These are phyloP conservation scores for Acanthosepion pharaonis DNA, from an alignment of 2,888 invertebrate genomes.

Conservation along the genomic window DNA sequence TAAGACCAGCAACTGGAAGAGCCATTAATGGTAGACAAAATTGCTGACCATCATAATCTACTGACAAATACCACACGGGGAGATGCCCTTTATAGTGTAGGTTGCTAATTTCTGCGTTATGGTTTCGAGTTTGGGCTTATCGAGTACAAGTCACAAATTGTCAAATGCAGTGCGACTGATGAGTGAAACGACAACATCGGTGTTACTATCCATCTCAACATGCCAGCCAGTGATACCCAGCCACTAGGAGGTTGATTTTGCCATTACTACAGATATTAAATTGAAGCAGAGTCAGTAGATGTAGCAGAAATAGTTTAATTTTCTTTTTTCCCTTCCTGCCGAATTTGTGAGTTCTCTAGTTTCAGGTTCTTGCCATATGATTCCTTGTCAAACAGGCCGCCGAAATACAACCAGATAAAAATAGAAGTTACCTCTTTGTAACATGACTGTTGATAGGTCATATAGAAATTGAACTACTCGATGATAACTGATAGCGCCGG, in stretches of 20 bases:
- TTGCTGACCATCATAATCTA: neutral
- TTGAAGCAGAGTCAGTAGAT: neutral
- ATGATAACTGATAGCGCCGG: too few relatives aligned
- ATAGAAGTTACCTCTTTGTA: neutral
- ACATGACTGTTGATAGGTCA: too few relatives aligned
- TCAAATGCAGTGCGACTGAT: constrained; percentile 12
- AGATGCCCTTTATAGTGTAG: neutral
- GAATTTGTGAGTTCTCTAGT: neutral
- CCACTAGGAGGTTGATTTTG: neutral
- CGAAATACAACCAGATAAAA: neutral
- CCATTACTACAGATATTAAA: neutral
- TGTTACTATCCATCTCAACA: neutral
- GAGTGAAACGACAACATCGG: neutral
- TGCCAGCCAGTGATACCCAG: neutral
- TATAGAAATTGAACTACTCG: too few relatives aligned
- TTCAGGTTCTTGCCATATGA: neutral
- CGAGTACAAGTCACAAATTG: neutral
- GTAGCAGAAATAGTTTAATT: neutral
- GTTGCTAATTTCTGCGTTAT: neutral
- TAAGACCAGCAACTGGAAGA: neutral
- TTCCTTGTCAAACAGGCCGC: neutral
- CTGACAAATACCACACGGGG: neutral
- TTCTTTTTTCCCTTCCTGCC: neutral
- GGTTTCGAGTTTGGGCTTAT: neutral
- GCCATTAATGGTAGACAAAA: neutral